Conservation (phyloP, 2,113 vertebrate species). For the Chaetops frenatus region DNA sequence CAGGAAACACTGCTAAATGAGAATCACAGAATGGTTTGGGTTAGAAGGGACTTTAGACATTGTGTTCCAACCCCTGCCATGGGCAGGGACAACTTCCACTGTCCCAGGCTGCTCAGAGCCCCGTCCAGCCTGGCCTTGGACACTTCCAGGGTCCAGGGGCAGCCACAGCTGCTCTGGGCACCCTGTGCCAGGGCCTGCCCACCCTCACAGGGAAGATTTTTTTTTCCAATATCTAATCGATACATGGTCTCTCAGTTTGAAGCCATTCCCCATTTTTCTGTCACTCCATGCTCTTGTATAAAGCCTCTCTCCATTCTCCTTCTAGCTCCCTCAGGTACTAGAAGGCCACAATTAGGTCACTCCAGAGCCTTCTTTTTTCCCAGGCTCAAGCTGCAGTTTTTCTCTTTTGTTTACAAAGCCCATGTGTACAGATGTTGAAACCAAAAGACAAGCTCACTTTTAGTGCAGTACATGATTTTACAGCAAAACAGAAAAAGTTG, state of each 20-base stretch:
- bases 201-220: not conserved
- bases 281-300: not conserved
- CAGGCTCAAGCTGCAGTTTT: not conserved
- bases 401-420: not conserved
- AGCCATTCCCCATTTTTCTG: not conserved
- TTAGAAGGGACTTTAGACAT: not conserved
- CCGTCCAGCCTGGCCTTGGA: accelerated
- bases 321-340: not conserved
- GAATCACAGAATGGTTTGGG: not conserved
- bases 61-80: not conserved
- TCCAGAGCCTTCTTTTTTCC: not conserved
- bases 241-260: no score
- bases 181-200: accelerated
- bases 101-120: accelerated
- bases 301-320: not conserved
- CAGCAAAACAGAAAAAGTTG: not conserved
- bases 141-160: not conserved
- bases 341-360: not conserved
- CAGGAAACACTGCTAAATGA: not conserved
- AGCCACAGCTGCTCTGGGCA: not conserved
- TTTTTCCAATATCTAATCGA: no score
- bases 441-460: not conserved
- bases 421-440: not conserved
- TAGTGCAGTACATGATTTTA: not conserved
- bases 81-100: not conserved